These are phyloP conservation scores for Diadumene lineata DNA, from an alignment of 92 coral and sea anemone genomes.

Conservation along the genomic window DNA sequence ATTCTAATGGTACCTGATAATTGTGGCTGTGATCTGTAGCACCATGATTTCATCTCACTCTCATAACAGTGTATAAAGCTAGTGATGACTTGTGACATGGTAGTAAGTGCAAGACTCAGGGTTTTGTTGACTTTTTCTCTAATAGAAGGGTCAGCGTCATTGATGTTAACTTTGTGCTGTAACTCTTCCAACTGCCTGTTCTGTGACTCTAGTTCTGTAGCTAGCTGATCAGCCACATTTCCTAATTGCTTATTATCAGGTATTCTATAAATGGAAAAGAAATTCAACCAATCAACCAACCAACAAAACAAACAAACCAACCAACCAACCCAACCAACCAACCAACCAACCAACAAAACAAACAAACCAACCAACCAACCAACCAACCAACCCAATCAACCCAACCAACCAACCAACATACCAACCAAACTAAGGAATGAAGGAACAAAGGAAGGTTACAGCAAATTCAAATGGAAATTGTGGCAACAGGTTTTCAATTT, in stretches of 20 bases:
- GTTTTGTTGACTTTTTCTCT: conserved; percentile 83
- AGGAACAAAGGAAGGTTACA: too few relatives aligned
- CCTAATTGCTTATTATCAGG: conserved; percentile 83
- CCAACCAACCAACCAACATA: too few relatives aligned
- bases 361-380: too few relatives aligned
- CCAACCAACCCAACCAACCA: too few relatives aligned
- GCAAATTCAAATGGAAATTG: too few relatives aligned
- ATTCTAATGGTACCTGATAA: conserved; percentile 65
- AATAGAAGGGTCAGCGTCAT: conserved; percentile 72
- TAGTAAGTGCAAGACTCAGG: conserved; percentile 73
- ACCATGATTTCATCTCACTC: conserved; percentile 96
- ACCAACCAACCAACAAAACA: too few relatives aligned
- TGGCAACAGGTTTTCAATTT: too few relatives aligned
- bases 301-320: too few relatives aligned
- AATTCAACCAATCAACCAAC: too few relatives aligned
- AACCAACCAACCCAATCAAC: too few relatives aligned
- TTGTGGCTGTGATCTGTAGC: conserved; percentile 76
- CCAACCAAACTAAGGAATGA: too few relatives aligned
- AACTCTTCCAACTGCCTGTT: conserved; percentile 77
- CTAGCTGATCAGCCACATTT: conserved; percentile 77
- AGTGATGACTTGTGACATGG: conserved; percentile 88
- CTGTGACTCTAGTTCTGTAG: conserved; percentile 83
- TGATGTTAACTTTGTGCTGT: conserved; percentile 50
- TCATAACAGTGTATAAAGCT: conserved; percentile 93
- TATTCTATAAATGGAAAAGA: conserved; percentile 52